phyloP scores from a whole-genome alignment of 1,140 invertebrate species.

The Aphidius ervi region DNA sequence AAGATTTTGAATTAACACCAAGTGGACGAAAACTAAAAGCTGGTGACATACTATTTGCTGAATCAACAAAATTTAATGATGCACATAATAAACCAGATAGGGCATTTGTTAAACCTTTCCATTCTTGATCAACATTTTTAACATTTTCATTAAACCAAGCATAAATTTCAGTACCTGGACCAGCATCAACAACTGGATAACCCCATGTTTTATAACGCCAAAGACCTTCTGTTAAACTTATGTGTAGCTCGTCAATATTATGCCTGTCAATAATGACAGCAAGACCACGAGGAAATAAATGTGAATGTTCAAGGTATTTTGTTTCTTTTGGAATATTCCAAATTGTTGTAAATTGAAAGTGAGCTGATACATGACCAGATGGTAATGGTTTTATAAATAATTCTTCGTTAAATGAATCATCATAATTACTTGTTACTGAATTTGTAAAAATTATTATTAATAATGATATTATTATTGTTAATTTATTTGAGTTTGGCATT shows the following conservation, averaged over 20 bases:
- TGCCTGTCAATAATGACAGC: constrained; percentile 85
- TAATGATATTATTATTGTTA: not conserved
- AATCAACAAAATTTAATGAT: constrained; percentile 92
- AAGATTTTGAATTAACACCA: constrained; percentile 58
- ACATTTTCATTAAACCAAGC: constrained; percentile 77
- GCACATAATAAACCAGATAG: constrained; percentile 93
- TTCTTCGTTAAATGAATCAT: constrained; percentile 75
- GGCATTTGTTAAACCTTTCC: constrained; percentile 83
- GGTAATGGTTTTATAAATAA: constrained; percentile 73
- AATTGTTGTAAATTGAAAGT: constrained; percentile 81
- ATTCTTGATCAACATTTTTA: constrained; percentile 68
- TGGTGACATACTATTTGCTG: constrained; percentile 81
- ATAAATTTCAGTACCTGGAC: constrained; percentile 88
- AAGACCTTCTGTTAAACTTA: constrained; percentile 86
- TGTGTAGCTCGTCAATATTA: constrained; percentile 83
- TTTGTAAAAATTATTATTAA: constrained; percentile 11
- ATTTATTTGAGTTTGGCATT: not conserved
- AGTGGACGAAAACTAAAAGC: constrained; percentile 76
- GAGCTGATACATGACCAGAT: constrained; percentile 74
- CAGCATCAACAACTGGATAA: constrained; percentile 80
- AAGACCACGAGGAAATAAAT: constrained; percentile 85
- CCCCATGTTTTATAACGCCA: constrained; percentile 94
- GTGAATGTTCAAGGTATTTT: constrained; percentile 69
- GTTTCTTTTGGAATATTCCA: constrained; percentile 59
- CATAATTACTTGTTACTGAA: constrained; percentile 25